Base-by-base conservation (phyloP, 2,113 vertebrate genomes). In the Chloroceryle aenea region DNA sequence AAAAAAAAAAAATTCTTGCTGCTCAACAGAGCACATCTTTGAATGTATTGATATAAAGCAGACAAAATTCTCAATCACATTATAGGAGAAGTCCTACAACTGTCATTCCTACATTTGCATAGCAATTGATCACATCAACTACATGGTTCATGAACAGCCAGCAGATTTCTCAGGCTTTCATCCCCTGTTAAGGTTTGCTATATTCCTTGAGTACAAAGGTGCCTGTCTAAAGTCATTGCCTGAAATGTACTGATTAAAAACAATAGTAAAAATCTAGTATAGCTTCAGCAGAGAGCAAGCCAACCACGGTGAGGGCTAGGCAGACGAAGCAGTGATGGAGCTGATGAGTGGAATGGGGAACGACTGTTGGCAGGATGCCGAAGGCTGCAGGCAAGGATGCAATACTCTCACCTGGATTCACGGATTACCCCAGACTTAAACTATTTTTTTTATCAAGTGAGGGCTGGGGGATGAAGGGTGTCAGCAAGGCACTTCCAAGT, bases 41-140 rank as follows among this genome's bases (percentile, higher is more conserved):
- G 25, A 90, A 45, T 93, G 83, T 96, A 96, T 83, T 91, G 50
- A 58, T 14, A 26, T 43, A 87, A 91, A 90, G 63, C 42, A 82
- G 77, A 56, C 42, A 92, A 71, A 59, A 67, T 63, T 85, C 40
- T 85, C 22, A 67, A 2, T 81, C 36, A 21, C 2, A 1, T 52
- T 80, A 6, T 42, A 61, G 22, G 2, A 5, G 9, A 81, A 90
- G 23, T 13, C 53, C 34, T 73, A 47, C 32, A 63, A 32, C 13
- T 55, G 8, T 66, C 20, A 71, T 12, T 74, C 36, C 52, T 61
- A 19, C 23, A 47, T 61, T 30, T 84, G 29, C 14, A 16, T 36
- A 66, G 40, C 61, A 61, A 61, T 26, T 36, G 30, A 58, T 92
- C 34, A 15, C 23, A 30, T 16, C 9, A 43, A 43, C 25, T 10